These are phyloP conservation scores for Montipora cactus DNA, from an alignment of 64 coral and sea anemone genomes.

Conservation along the genomic window DNA sequence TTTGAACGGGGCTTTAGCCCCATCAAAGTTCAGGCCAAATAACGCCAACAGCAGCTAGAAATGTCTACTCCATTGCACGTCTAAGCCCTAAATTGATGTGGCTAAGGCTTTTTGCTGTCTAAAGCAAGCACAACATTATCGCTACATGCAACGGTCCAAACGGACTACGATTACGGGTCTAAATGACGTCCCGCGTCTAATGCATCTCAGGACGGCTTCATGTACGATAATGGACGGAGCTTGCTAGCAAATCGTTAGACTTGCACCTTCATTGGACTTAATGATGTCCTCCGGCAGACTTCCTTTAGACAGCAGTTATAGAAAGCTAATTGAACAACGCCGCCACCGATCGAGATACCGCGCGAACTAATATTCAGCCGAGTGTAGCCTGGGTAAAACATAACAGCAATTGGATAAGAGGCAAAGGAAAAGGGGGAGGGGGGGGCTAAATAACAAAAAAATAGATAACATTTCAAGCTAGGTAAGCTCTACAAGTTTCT, in stretches of 20 bases:
- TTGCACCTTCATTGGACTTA: constrained; percentile 7
- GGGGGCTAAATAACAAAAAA: background rate
- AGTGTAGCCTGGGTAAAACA: background rate
- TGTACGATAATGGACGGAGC: background rate
- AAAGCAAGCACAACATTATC: background rate
- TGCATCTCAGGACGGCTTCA: background rate
- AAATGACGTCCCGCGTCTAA: no score
- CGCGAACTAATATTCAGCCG: background rate
- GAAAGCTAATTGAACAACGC: background rate
- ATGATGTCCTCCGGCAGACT: background rate
- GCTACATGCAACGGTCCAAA: background rate
- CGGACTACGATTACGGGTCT: background rate
- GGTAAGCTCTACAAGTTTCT: background rate
- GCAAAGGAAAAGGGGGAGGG: background rate
- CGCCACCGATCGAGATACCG: background rate
- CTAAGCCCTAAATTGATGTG: background rate
- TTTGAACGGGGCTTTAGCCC: no score
- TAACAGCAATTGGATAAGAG: background rate
- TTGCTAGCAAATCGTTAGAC: constrained; percentile 2
- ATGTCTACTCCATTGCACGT: constrained; percentile 2
- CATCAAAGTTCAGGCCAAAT: no score
- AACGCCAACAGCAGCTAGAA: background rate
- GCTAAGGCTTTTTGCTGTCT: background rate
- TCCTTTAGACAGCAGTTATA: background rate
- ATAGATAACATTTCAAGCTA: background rate